Evolutionary conservation across 1,140 invertebrate genomes (phyloP), one percentile per base, ranked within the genome.

Genomic region (Trichonephila clavata): DNA sequence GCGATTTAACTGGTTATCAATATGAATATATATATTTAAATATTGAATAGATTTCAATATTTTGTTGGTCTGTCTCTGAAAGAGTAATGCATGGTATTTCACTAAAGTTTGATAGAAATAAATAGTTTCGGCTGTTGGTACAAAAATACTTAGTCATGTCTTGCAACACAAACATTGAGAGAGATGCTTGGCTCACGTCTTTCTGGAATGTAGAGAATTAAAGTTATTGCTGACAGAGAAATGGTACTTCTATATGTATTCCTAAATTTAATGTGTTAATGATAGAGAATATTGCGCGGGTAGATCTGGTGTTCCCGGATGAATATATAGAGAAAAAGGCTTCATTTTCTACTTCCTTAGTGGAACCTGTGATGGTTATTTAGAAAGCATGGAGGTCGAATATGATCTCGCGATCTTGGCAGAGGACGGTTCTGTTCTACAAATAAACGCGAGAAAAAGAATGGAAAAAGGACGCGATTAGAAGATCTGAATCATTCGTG

Each of bases 151-250:
- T 43, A 7, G 43, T 7, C 43, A 43, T 43, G 43, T 2, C 43
- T 43, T 43, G 3, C 43, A 43, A 43, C 43, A 43, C 43, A 2
- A 4, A 43, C 7, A 7, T 7, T 43, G 43, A 43, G 7, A 43
- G 43, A 2, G 43, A 43, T 7, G 43, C 7, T 43, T 43, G 43
- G 3, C 3, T 83, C 18, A n/a, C 80, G 20, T 43, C 57, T 8
- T n/a, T 57, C n/a, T 83, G 80, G 80, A 7, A 39, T 16, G 21
- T 83, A 20, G 80, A 83, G n/a, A 83, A 83, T n/a, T 83, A 50
- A 2, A 50, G 39, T 20, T 50, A n/a, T 7, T 83, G 80, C 13
- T 50, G 39, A 43, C 80, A 83, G 8, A 83, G n/a, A n/a, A n/a
- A 8, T n/a, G 80, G 80, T 0, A 43, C 50, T 57, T n/a, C 6